Evolutionary conservation across 2,888 invertebrate species (phyloP).

Genomic region (Phania funesta): DNA sequence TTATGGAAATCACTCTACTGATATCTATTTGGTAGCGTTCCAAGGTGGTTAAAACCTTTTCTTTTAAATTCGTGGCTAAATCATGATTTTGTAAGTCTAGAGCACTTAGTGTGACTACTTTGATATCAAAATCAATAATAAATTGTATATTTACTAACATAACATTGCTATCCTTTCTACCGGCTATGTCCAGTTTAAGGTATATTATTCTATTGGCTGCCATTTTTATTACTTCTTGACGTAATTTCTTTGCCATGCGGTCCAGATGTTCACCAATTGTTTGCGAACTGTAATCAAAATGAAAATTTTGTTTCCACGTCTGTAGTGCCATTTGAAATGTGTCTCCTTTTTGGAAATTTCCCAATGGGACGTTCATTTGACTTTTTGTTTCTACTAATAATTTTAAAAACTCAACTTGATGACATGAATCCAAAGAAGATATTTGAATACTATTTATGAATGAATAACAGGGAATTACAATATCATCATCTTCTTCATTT

Average conservation of each 20-base stretch:
- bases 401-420: constrained; percentile 20
- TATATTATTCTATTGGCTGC: constrained; percentile 27
- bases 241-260: constrained; percentile 9
- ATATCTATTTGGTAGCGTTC: constrained; percentile 57
- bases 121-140: constrained; percentile 37
- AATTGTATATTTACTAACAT: constrained; percentile 57
- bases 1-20: constrained; percentile 57
- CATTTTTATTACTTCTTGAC: constrained; percentile 6
- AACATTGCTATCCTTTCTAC: neutral
- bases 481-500: neutral
- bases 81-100: constrained; percentile 48
- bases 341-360: neutral
- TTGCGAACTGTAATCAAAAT: constrained; percentile 7
- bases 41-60: constrained; percentile 53
- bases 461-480: constrained; percentile 5
- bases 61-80: constrained; percentile 51
- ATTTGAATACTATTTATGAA: constrained; percentile 28
- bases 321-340: constrained; percentile 24
- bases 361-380: constrained; percentile 22
- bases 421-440: constrained; percentile 4
- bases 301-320: neutral
- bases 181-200: constrained; percentile 34
- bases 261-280: constrained; percentile 29
- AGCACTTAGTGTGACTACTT: constrained; percentile 45
- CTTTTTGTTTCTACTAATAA: constrained; percentile 31